These are phyloP conservation scores for Mythimna loreyi DNA, from an alignment of 2,888 invertebrate species.

Conservation along the genomic window DNA sequence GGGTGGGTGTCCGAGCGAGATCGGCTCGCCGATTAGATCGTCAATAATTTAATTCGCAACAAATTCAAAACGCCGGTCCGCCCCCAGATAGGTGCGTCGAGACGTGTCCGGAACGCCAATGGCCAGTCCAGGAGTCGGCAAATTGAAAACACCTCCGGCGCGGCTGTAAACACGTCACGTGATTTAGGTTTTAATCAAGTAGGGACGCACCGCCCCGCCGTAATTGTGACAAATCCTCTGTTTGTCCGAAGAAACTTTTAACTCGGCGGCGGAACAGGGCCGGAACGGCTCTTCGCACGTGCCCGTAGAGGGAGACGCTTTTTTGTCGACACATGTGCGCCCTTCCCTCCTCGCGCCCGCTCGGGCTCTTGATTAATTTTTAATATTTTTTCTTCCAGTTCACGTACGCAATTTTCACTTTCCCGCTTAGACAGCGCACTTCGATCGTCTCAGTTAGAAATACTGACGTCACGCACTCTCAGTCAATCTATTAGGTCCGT, in stretches of 20 bases:
- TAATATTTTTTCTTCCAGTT: slow-evolving; percentile 90
- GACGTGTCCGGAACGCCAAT: slow-evolving; percentile 90
- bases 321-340: slow-evolving; percentile 91
- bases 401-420: slow-evolving; percentile 91
- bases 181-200: slow-evolving; percentile 91
- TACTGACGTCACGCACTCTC: slow-evolving; percentile 71
- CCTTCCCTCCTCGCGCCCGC: slow-evolving; percentile 69
- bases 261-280: slow-evolving; percentile 86
- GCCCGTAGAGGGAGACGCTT: slow-evolving; percentile 85
- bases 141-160: slow-evolving; percentile 91
- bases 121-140: slow-evolving; percentile 86
- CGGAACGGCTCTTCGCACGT: slow-evolving; percentile 89
- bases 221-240: slow-evolving; percentile 91
- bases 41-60: slow-evolving; percentile 90
- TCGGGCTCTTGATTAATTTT: slow-evolving; percentile 89
- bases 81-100: slow-evolving; percentile 87
- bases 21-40: slow-evolving; percentile 86
- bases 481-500: slow-evolving; percentile 75
- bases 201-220: slow-evolving; percentile 88
- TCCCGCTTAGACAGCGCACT: slow-evolving; percentile 80
- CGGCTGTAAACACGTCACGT: slow-evolving; percentile 91
- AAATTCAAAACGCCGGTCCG: slow-evolving; percentile 88
- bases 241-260: slow-evolving; percentile 91
- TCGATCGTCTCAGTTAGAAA: slow-evolving; percentile 61
- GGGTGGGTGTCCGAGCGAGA: slow-evolving; percentile 67